Evolutionary conservation across 2,797 vertebrate species (phyloP).

Genomic region (Pseudomugil gertrudae): DNA sequence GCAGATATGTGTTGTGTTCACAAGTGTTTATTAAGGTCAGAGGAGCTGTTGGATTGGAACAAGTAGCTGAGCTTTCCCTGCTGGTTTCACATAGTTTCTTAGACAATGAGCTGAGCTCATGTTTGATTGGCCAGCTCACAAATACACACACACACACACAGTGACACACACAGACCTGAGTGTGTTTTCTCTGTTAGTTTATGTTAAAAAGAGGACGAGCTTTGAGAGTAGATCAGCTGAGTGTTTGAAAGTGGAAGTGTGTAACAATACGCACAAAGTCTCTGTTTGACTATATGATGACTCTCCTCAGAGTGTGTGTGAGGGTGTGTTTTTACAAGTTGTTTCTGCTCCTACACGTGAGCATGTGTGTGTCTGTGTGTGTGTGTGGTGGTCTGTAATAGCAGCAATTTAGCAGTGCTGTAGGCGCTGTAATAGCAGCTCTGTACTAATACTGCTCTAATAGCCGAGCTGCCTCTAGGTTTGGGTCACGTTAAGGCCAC

Average conservation of each 20-base stretch:
- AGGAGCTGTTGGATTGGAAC: slow-evolving; percentile 11
- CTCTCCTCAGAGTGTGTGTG: not conserved
- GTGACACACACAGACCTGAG: slow-evolving; percentile 7
- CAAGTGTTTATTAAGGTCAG: slow-evolving; percentile 2
- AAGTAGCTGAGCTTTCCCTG: slow-evolving; percentile 9
- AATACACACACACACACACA: slow-evolving; percentile 6
- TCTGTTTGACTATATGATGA: slow-evolving; percentile 17
- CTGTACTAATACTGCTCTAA: slow-evolving; percentile 76
- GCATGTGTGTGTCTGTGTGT: slow-evolving; percentile 11
- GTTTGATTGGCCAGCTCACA: slow-evolving; percentile 13
- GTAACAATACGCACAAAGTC: slow-evolving; percentile 5
- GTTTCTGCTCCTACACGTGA: slow-evolving; percentile 38
- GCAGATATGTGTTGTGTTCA: not conserved
- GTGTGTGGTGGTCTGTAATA: slow-evolving; percentile 58
- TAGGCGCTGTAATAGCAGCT: slow-evolving; percentile 74
- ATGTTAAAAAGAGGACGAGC: slow-evolving; percentile 1
- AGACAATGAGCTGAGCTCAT: slow-evolving; percentile 26
- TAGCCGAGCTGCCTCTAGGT: slow-evolving; percentile 68
- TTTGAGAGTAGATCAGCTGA: slow-evolving; percentile 5
- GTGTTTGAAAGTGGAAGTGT: slow-evolving; percentile 14
- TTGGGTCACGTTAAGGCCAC: slow-evolving; percentile 72
- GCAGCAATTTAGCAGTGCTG: slow-evolving; percentile 69
- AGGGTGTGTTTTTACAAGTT: slow-evolving; percentile 34
- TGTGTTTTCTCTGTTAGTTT: slow-evolving; percentile 24
- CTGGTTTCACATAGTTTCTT: slow-evolving; percentile 29